Base-by-base conservation (phyloP, 2,888 invertebrate species). In the Oasisia sp. region DNA sequence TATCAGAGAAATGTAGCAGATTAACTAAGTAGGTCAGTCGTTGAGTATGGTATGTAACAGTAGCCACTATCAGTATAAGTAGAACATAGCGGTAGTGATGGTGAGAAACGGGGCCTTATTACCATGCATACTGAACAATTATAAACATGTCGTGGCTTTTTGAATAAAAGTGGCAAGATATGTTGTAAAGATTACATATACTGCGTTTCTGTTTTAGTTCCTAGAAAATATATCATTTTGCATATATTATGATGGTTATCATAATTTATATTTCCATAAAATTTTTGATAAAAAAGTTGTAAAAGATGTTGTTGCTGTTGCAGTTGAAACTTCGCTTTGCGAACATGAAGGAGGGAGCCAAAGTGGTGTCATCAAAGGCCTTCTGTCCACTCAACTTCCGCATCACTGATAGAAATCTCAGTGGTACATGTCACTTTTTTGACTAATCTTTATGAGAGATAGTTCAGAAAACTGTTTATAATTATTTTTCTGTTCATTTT, bases 341-440 rank as follows among this genome's bases (percentile, higher is more conserved):
- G 56, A 99, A 99, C 97, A 97, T 99, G 95, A 98, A 98, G 95
- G 96, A 97, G 94, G 97, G 97, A 93, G 99, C 99, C 90, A 97
- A 98, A 95, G 99, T 99, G 94, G 99, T 99, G 90, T 99, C 99
- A 74, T 99, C 99, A 32, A 99, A 99, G 97, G 99, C 99, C 94
- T 99, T 99, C 97, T 99, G 99, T 96, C 99, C 99, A n/a, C 97
- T 99, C 92, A 99, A 99, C 97, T 99, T 99, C 97, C 97, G 99
- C 94, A 99, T 99, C 96, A 99, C 99, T 56, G 99, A 99, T 96
- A 97, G 99, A 96, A 99, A 99, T 97, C 97, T 99, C 93, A 98
- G 98, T 97, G 99, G 97, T 97, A 96, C 95, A 96, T 95, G 32
- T 89, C 89, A 32, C 44, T 44, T 90, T 90, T 44, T 90, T 90